phyloP scores from a whole-genome alignment of 2,888 invertebrate genomes.

The Sphecodes monilicornis region DNA sequence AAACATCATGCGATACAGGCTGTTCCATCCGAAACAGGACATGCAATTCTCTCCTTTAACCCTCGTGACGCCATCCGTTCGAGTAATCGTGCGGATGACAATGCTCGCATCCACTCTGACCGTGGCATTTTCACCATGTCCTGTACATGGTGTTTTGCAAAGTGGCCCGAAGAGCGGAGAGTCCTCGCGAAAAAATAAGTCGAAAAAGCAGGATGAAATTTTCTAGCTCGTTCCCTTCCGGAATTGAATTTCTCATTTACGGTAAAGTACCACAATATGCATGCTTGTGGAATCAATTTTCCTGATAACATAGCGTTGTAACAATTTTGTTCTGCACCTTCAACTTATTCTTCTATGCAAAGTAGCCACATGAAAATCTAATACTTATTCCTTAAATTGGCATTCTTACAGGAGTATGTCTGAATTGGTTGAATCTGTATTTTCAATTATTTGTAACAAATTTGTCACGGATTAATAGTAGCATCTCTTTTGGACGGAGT shows the following conservation, averaged over 20 bases:
- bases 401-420: too few species aligned
- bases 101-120: not conserved
- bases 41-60: slow-evolving; percentile 8
- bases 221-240: not conserved
- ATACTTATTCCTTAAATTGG: too few species aligned
- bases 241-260: not conserved
- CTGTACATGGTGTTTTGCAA: not conserved
- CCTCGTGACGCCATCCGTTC: not conserved
- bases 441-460: too few species aligned
- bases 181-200: not conserved
- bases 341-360: not conserved
- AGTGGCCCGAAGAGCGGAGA: not conserved
- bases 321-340: not conserved
- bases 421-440: too few species aligned
- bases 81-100: slow-evolving; percentile 9
- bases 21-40: slow-evolving; percentile 1
- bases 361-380: not conserved
- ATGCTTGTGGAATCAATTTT: not conserved
- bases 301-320: not conserved
- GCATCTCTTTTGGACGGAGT: too few species aligned
- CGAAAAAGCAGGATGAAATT: not conserved
- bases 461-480: too few species aligned
- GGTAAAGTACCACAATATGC: not conserved
- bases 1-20: slow-evolving; percentile 36
- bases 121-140: not conserved